These are phyloP conservation scores for Silurus asotus DNA, from an alignment of 2,113 vertebrate genomes.

Conservation along the genomic window DNA sequence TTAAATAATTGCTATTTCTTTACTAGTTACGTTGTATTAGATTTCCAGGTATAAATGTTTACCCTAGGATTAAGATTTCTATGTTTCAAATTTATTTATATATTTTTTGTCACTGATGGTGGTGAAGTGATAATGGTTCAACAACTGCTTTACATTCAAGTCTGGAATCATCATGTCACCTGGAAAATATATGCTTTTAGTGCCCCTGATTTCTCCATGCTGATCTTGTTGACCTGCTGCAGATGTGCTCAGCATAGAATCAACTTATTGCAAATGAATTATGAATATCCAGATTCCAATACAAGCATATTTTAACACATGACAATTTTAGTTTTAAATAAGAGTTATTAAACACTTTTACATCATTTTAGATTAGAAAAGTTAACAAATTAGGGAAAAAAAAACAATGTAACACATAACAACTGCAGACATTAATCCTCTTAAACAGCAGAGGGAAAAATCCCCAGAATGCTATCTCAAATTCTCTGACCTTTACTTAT, in stretches of 20 bases:
- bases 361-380: not conserved
- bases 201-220: not conserved
- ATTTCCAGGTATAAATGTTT: not conserved
- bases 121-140: constrained; percentile 1
- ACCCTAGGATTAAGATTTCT: not conserved
- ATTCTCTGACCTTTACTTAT: not conserved
- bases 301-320: not conserved
- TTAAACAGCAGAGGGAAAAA: no score
- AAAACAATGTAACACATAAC: not conserved
- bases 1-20: not conserved
- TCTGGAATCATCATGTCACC: not conserved
- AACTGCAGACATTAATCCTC: not conserved
- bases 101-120: not conserved
- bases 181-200: constrained; percentile 31
- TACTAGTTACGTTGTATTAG: not conserved
- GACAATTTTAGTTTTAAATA: not conserved
- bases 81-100: not conserved
- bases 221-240: constrained; percentile 31
- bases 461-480: not conserved
- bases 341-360: not conserved
- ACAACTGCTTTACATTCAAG: constrained; percentile 12
- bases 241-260: constrained; percentile 28
- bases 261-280: constrained; percentile 30
- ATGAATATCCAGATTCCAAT: constrained; percentile 6
- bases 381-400: not conserved